These are phyloP conservation scores for Eudyptes chrysolophus DNA, from an alignment of 2,113 vertebrate genomes.

Conservation along the genomic window DNA sequence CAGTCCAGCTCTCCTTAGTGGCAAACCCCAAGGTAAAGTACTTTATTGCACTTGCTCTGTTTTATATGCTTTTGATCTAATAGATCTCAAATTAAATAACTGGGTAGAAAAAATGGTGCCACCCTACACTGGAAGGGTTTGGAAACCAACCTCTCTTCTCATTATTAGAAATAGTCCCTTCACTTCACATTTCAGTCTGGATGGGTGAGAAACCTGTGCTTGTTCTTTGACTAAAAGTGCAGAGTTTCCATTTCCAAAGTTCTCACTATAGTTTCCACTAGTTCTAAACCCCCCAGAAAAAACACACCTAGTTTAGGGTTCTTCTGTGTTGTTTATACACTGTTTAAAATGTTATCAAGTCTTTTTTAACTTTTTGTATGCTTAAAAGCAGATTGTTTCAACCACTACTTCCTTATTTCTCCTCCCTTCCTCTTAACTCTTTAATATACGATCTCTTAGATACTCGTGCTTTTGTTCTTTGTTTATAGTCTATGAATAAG, in stretches of 20 bases:
- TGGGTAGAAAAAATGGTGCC: neutral
- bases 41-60: neutral
- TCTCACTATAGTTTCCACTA: neutral
- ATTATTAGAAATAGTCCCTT: neutral
- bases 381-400: constrained; percentile 28
- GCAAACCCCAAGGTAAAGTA: neutral
- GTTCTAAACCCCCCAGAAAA: neutral
- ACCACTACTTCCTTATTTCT: constrained; percentile 56
- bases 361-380: neutral
- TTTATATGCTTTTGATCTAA: neutral
- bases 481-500: neutral
- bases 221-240: neutral
- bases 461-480: neutral
- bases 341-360: neutral
- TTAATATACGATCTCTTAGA: neutral
- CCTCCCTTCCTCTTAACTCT: constrained; percentile 56
- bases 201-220: neutral
- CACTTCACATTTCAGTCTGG: neutral
- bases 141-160: neutral
- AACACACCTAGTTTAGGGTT: neutral
- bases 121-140: neutral
- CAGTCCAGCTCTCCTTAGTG: neutral
- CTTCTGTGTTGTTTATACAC: neutral
- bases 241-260: neutral
- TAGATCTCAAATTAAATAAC: neutral